Base-by-base conservation (phyloP, 2,797 vertebrate genomes). In the Dermochelys coriacea region DNA sequence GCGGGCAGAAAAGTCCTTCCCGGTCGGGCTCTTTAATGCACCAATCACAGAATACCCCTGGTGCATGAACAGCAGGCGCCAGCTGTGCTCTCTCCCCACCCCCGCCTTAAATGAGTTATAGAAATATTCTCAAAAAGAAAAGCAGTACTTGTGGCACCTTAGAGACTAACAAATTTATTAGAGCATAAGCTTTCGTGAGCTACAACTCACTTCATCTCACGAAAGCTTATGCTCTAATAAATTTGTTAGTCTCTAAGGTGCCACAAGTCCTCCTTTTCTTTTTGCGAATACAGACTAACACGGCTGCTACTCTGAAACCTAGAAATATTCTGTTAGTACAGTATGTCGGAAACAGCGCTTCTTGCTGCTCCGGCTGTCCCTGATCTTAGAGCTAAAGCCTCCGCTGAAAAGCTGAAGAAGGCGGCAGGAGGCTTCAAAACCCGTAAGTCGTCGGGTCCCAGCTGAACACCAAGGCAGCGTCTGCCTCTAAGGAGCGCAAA, bases 391-490 rank as follows among this genome's bases (percentile, higher is more conserved):
- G 97, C 96, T 59, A 97, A 97, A 50, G n/a, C 94, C 3, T 94
- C 95, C 0, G 94, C 95, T 2, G 97, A 97, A 59, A 97, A 97
- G 61, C 95, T 95, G 2, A 2, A 90, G 0, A 96, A 96, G 49
- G 96, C 96, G 0, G 95, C 97, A 3, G 95, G 95, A 1, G 98
- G 98, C 2, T 99, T 98, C 23, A 98, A 99, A 61, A 95, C 97
- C 55, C 95, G 95, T 14, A 95, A 93, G 52, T 95, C 12, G 97
- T 96, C 1, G 94, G 86, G 2, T 98, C 98, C 37, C 98, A 99
- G 80, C 98, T 99, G 47, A 57, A 57, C 23, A 57, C 55, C 55
- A 57, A 57, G 55, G 55, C 55, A 8, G 11, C 29, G 55, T 27
- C 55, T 7, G 55, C 55, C 57, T 29, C 4, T 21, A 57, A 29